Conservation (phyloP, 2,888 invertebrate species). For the Electrophaes corylata region DNA sequence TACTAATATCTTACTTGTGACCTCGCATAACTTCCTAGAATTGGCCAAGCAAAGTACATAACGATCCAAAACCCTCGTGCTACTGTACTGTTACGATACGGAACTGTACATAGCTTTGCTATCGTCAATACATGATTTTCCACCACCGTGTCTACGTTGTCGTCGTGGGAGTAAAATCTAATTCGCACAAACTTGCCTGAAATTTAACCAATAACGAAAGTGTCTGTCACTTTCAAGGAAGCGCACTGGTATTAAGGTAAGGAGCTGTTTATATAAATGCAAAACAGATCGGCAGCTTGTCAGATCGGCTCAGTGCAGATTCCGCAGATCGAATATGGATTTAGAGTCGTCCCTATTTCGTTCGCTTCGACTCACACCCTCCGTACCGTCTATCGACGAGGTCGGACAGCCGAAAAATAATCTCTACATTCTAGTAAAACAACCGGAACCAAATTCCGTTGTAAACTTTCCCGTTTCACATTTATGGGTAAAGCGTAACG, state of each 20-base stretch:
- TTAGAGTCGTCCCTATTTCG: conserved; percentile 75
- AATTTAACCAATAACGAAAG: conserved; percentile 11
- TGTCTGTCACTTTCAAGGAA: conserved; percentile 54
- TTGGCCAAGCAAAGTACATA: neutral
- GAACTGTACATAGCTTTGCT: neutral
- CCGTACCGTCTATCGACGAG: conserved; percentile 62
- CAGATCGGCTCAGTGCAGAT: conserved; percentile 80
- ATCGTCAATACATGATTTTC: conserved; percentile 1
- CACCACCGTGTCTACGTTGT: neutral
- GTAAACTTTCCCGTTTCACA: conserved; percentile 8
- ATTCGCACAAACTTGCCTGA: conserved; percentile 15
- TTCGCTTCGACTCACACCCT: conserved; percentile 67
- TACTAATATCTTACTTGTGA: no score
- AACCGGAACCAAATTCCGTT: conserved; percentile 43
- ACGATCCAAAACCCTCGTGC: neutral
- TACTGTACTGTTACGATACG: neutral
- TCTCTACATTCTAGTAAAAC: conserved; percentile 57
- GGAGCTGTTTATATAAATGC: conserved; percentile 84
- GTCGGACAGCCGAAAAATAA: conserved; percentile 81
- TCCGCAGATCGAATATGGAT: conserved; percentile 83
- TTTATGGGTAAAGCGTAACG: no score
- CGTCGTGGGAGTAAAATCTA: neutral
- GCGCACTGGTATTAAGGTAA: conserved; percentile 69
- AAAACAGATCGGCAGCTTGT: conserved; percentile 83
- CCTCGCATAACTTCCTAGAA: no score